Base-by-base conservation (phyloP, 1,140 invertebrate species). In the Mesaphorura yosii region DNA sequence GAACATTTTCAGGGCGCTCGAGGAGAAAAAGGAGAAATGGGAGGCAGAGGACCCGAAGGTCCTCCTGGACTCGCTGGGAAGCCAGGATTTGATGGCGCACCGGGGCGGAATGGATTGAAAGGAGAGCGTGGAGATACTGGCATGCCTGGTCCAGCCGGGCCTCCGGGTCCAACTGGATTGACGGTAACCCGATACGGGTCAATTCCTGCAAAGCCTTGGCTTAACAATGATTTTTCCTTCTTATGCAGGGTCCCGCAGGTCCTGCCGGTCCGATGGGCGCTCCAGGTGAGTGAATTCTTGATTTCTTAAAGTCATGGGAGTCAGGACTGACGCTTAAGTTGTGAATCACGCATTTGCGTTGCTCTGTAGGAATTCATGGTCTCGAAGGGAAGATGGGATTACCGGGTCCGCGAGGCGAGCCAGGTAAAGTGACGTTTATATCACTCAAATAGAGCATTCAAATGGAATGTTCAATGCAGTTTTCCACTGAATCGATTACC, bases 41-140 rank as follows among this genome's bases (percentile, higher is more conserved):
- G 72, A 38, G 51, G 55, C 2, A 48, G 65, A 40, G 68, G 68
- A 52, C 58, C 58, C 25, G 67, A 68, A 60, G 67, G 68, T 40
- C 65, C 27, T 50, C 17, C 12, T 10, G 17, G 40, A 20, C 29
- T 48, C 27, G 7, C 22, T 26, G 67, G 67, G 23, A 50, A 55
- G 28, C 62, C 58, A 42, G 68, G 68, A 42, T 42, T 64, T 14
- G 46, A 60, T 28, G 73, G 73, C 5, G 50, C 59, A 39, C 55
- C 64, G 41, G 73, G 72, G 40, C 41, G 61, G 22, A 41, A 6
- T 41, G 19, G 40, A 41, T 27, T 31, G 7, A 64, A 69, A 39
- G 76, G 76, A 6, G 64, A 66, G 19, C 69, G 70, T 55, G 77
- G 76, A 40, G 68, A 70, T 20, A 57, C 58, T 51, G 76, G 76